A percentile compares a stretch with the other conserved stretches of the same genome.
Conservation (phyloP, 2,113 vertebrate genomes). For the Heterotilapia buettikoferi region DNA sequence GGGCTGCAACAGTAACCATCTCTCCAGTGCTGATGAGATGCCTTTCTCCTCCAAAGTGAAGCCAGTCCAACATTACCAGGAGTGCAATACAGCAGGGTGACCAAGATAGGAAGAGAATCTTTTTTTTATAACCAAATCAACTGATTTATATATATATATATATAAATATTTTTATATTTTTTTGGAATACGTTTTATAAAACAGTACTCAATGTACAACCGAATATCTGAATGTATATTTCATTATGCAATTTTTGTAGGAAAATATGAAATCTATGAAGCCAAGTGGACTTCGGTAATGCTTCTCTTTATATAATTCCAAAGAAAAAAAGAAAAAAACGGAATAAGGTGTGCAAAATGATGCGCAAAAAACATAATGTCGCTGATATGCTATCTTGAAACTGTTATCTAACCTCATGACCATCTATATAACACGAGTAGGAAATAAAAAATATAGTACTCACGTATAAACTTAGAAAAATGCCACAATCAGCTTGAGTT, state of each 20-base stretch:
- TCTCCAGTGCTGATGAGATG: not conserved
- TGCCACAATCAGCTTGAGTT: conserved; percentile 25
- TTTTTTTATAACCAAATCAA: conserved; percentile 22
- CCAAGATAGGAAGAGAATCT: conserved; percentile 18
- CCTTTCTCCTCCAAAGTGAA: conserved; percentile 35
- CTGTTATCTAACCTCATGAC: conserved; percentile 41
- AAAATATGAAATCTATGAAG: conserved; percentile 32
- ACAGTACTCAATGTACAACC: conserved; percentile 51
- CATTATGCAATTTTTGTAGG: conserved; percentile 50
- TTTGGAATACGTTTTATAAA: conserved; percentile 49
- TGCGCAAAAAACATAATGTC: conserved; percentile 1
- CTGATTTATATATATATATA: conserved; percentile 32
- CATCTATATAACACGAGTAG: conserved; percentile 33
- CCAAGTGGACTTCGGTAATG: conserved; percentile 34
- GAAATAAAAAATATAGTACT: not conserved
- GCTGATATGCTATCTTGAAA: conserved; percentile 50
- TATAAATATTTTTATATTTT: conserved; percentile 32
- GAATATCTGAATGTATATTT: conserved; percentile 73
- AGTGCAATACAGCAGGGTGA: conserved; percentile 56
- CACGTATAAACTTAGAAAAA: conserved; percentile 15
- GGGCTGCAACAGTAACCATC: conserved; percentile 22
- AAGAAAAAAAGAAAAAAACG: not conserved
- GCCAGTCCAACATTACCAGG: conserved; percentile 31
- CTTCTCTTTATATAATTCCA: conserved; percentile 3
- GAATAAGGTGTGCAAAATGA: conserved; percentile 42